Evolutionary conservation across 2,888 invertebrate species (phyloP).

Genomic region (Apotomis capreana): DNA sequence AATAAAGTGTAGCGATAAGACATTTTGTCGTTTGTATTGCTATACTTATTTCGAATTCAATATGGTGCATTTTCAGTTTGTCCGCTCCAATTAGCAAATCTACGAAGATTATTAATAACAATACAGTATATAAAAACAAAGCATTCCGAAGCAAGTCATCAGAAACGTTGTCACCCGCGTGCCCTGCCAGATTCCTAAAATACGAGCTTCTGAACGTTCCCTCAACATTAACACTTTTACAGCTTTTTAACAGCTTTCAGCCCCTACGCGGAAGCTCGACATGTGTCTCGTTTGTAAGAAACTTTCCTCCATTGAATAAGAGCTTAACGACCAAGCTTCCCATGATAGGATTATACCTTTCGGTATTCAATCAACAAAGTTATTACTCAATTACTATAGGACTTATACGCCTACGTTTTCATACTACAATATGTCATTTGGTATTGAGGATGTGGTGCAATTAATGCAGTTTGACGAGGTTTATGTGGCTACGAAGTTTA

Average conservation of each 20-base stretch:
- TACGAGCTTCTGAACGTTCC: neutral
- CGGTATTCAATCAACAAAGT: neutral
- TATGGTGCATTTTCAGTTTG: too few species aligned
- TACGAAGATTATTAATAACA: too few species aligned
- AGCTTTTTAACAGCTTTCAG: conserved; percentile 25
- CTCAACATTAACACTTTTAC: conserved; percentile 15
- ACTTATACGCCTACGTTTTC: neutral
- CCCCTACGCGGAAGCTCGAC: conserved; percentile 1
- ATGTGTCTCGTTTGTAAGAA: neutral
- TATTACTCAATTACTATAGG: neutral
- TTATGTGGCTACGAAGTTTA: conserved; percentile 19
- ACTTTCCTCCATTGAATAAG: neutral
- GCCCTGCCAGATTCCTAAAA: conserved; percentile 8
- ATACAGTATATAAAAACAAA: too few species aligned
- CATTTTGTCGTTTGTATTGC: too few species aligned
- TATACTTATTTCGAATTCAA: too few species aligned
- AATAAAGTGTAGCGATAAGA: too few species aligned
- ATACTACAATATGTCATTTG: neutral
- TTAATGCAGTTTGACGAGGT: conserved; percentile 20
- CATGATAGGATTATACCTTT: too few species aligned
- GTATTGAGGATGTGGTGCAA: neutral
- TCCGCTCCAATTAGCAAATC: too few species aligned
- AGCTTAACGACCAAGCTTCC: neutral
- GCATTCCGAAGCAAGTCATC: neutral
- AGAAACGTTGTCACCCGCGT: neutral